Conservation (phyloP, 2,113 vertebrate genomes). For the Motacilla alba region DNA sequence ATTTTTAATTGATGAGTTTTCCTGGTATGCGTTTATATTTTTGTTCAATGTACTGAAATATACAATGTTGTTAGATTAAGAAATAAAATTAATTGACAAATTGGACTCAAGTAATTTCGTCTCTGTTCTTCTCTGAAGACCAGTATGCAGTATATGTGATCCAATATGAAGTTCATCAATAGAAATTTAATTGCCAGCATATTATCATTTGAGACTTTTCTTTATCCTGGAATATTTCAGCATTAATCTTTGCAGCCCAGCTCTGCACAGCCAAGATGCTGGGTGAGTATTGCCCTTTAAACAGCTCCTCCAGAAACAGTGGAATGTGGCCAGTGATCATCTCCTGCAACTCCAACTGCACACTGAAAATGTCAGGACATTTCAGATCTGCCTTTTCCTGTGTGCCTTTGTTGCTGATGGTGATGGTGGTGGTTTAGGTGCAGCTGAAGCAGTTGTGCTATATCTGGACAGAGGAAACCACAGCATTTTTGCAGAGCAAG, state of each 20-base stretch:
- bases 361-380: neutral
- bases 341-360: neutral
- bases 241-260: neutral
- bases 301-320: neutral
- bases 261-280: neutral
- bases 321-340: neutral
- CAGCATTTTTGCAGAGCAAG: neutral
- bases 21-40: neutral
- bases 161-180: neutral
- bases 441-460: neutral
- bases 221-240: neutral
- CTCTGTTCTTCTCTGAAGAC: neutral
- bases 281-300: neutral
- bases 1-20: neutral
- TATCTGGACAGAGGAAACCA: neutral
- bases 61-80: neutral
- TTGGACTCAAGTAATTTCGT: neutral
- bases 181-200: neutral
- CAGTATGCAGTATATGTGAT: neutral
- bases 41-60: neutral
- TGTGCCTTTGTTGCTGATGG: neutral
- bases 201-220: neutral
- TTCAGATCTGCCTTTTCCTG: neutral
- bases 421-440: neutral
- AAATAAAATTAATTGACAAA: neutral